Conservation (phyloP, 2,797 vertebrate species). For the Cygnus olor region DNA sequence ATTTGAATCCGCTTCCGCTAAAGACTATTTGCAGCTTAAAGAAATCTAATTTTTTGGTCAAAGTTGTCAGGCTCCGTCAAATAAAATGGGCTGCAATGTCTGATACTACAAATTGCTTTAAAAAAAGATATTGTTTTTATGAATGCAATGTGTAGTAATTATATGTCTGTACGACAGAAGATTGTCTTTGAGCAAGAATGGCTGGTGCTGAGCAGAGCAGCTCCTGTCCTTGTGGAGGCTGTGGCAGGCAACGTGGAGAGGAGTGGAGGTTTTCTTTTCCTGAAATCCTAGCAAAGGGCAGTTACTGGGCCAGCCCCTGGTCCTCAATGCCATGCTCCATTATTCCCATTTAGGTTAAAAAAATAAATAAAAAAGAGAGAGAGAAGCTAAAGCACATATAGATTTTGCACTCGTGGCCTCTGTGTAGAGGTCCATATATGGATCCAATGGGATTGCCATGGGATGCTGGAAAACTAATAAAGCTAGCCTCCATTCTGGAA, state of each 20-base stretch:
- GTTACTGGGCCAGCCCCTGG: background rate
- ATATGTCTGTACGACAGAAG: background rate
- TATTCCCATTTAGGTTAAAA: background rate
- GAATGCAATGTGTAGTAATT: background rate
- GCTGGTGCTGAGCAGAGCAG: background rate
- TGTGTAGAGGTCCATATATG: too few relatives aligned
- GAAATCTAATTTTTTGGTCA: background rate
- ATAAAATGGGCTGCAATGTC: slow-evolving; percentile 45
- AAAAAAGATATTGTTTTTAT: slow-evolving; percentile 42
- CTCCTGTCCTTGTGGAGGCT: background rate
- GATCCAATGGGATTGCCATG: background rate
- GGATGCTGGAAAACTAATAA: background rate
- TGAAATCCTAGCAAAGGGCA: background rate
- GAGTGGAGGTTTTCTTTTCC: background rate
- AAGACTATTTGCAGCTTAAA: slow-evolving; percentile 38
- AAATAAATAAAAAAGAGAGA: background rate
- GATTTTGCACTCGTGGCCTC: background rate
- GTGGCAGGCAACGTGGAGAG: background rate
- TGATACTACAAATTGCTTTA: background rate
- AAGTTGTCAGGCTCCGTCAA: slow-evolving; percentile 44
- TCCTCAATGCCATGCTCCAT: background rate
- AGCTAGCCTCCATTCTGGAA: slow-evolving; percentile 13
- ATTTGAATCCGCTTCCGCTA: slow-evolving; percentile 59
- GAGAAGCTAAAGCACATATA: rapidly evolving
- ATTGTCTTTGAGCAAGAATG: background rate